Conservation (phyloP, 2,888 invertebrate genomes). For the Ophion costatus region DNA sequence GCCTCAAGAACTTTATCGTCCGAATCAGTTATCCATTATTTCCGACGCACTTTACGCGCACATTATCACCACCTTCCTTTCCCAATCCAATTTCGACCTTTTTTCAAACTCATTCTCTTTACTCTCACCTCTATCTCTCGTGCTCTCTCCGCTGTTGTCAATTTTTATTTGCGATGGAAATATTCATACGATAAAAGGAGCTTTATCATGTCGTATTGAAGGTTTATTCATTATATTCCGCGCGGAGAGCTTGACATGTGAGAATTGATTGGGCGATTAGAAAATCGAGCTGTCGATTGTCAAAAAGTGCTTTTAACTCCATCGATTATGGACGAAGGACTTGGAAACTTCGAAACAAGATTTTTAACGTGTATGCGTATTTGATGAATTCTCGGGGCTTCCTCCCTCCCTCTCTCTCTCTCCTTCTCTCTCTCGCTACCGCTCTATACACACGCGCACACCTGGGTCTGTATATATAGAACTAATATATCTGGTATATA, state of each 20-base stretch:
- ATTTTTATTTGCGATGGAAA: conserved; percentile 35
- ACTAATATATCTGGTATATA: conserved; percentile 26
- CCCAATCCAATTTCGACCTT: conserved; percentile 23
- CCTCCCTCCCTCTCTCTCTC: conserved; percentile 8
- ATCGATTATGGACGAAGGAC: conserved; percentile 37
- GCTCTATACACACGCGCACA: neutral
- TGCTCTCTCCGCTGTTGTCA: neutral
- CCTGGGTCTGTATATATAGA: neutral
- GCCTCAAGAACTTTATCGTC: conserved; percentile 27
- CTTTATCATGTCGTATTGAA: conserved; percentile 23
- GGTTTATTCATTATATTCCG: conserved; percentile 31
- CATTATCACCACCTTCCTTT: conserved; percentile 22
- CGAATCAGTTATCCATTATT: conserved; percentile 29
- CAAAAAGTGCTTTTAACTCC: conserved; percentile 52
- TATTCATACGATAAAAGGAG: conserved; percentile 23
- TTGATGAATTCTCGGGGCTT: conserved; percentile 18
- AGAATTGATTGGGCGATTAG: conserved; percentile 42
- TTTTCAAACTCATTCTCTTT: neutral
- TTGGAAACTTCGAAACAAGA: conserved; percentile 37
- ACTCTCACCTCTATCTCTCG: neutral
- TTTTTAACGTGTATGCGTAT: conserved; percentile 29
- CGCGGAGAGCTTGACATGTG: conserved; percentile 20
- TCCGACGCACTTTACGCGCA: conserved; percentile 6
- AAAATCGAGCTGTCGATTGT: conserved; percentile 50
- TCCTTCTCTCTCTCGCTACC: neutral